These are phyloP conservation scores for Drosophila suzukii DNA, from an alignment of 1,140 invertebrate species.

Conservation along the genomic window DNA sequence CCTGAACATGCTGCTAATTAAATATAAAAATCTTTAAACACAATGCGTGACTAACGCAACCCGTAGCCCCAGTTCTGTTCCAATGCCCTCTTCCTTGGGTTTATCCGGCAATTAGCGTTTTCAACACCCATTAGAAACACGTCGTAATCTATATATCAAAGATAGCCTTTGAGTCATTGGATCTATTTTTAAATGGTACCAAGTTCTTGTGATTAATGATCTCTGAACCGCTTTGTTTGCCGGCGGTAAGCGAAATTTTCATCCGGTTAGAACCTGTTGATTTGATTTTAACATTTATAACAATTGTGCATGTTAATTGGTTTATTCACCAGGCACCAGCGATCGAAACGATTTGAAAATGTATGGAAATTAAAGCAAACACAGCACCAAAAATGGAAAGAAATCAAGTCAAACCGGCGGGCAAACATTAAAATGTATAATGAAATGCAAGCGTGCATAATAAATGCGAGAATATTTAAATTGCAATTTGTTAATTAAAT, in stretches of 20 bases:
- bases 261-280: slow-evolving; percentile 64
- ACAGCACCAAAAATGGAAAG: slow-evolving; percentile 17
- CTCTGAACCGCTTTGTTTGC: slow-evolving; percentile 17
- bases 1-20: slow-evolving; percentile 41
- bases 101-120: slow-evolving; percentile 46
- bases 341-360: slow-evolving; percentile 46
- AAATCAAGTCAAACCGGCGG: slow-evolving; percentile 49
- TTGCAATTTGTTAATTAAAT: slow-evolving; percentile 59
- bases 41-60: slow-evolving; percentile 34
- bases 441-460: slow-evolving; percentile 36
- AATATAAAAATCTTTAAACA: slow-evolving; percentile 41
- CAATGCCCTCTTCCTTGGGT: slow-evolving; percentile 41
- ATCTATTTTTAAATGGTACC: slow-evolving; percentile 2
- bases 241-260: slow-evolving; percentile 37
- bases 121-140: slow-evolving; percentile 32
- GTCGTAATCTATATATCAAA: slow-evolving; percentile 23
- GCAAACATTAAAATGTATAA: slow-evolving; percentile 35
- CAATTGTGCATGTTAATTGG: slow-evolving; percentile 66
- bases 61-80: slow-evolving; percentile 11
- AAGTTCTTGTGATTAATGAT: slow-evolving; percentile 53
- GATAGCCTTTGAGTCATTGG: slow-evolving; percentile 41
- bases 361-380: slow-evolving; percentile 47
- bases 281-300: slow-evolving; percentile 40
- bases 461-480: slow-evolving; percentile 49
- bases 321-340: slow-evolving; percentile 73